Base-by-base conservation (phyloP, 1,140 invertebrate genomes). In the Drosophila ficusphila region DNA sequence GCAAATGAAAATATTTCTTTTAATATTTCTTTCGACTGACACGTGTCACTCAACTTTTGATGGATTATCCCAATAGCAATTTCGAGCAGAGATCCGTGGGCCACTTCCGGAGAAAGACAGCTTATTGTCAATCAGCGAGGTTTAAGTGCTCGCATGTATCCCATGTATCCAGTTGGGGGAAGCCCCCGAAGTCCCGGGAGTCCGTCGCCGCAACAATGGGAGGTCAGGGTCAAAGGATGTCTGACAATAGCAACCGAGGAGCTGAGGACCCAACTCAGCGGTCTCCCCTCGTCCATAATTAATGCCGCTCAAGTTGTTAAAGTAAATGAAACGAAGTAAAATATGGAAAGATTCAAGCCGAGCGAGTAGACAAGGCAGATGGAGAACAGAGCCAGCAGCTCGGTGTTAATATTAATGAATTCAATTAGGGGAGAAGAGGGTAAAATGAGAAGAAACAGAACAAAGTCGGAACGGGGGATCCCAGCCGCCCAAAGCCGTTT, bases 401-500 rank as follows among this genome's bases (percentile, higher is more conserved):
- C 14, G 34, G 39, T 56, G 58, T 67, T 39, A 61, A 76, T 67
- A 74, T 78, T 78, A 78, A 82, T 72, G 61, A 76, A 81, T 69
- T 76, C 33, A 79, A 75, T 79, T 75, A 62, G 18, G 69, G 42
- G 34, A 19, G 29, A 51, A 41, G 6, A 52, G 34, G 31, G 16
- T 29, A 29, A 70, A 52, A 34, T 42, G 46, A 34, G 29, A 14
- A 38, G 53, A 47, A 38, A 23, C 36, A 31, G 27, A 9, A 33
- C 21, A 46, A 12, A 21, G 44, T 33, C 25, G 29, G 12, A 33
- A n/a, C 19, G 25, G 51, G 23, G 46, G 34, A 39, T 33, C 62
- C 36, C 21, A 6, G 27, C 25, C 21, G 21, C 27, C 52, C 34
- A 19, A 47, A 39, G 36, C 34, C 9, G 44, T 60, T 51, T 64